These are phyloP conservation scores for Helicoverpa assulta DNA, from an alignment of 2,888 invertebrate genomes.

Conservation along the genomic window DNA sequence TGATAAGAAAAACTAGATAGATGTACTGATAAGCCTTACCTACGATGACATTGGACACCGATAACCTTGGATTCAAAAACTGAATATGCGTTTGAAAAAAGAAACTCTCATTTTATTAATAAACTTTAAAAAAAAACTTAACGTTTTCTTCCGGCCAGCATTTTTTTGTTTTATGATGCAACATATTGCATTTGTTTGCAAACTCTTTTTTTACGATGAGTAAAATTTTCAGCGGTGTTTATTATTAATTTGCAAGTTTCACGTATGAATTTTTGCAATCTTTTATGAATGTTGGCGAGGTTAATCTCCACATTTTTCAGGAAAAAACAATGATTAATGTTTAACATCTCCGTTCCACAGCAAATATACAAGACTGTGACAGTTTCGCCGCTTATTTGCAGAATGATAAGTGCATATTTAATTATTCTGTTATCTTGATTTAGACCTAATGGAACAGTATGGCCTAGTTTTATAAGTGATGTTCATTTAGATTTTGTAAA, in stretches of 20 bases:
- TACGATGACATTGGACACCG: conserved; percentile 81
- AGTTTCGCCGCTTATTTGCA: conserved; percentile 57
- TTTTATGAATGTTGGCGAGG: background rate
- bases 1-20: conserved; percentile 85
- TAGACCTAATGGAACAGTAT: conserved; percentile 48
- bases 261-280: background rate
- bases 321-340: conserved; percentile 14
- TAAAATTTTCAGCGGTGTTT: background rate
- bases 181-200: background rate
- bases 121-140: background rate
- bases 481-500: conserved; percentile 32
- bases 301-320: background rate
- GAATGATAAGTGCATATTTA: conserved; percentile 58
- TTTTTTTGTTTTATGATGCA: background rate
- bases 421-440: conserved; percentile 56
- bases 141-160: background rate
- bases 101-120: background rate
- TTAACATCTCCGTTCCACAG: conserved; percentile 21
- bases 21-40: conserved; percentile 82
- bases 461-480: conserved; percentile 47
- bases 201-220: background rate
- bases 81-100: background rate
- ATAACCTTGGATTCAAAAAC: conserved; percentile 73
- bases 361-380: conserved; percentile 28
- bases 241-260: background rate